Conservation (phyloP, 2,797 vertebrate genomes). For the Xenentodon cancila region DNA sequence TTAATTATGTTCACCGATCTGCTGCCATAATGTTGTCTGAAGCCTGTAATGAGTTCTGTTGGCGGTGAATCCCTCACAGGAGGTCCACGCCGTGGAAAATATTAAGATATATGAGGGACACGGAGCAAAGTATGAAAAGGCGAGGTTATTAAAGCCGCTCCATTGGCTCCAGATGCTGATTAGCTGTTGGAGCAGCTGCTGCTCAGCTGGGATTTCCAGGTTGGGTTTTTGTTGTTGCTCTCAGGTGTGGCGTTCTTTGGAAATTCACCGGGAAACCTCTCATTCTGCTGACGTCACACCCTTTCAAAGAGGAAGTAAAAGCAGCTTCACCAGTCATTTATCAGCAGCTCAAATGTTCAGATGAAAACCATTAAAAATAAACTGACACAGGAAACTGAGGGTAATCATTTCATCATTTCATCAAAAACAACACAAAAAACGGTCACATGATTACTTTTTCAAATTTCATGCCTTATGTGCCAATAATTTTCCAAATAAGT, state of each 20-base stretch:
- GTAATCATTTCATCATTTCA: too few relatives aligned
- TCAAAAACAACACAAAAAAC: too few relatives aligned
- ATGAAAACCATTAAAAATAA: too few relatives aligned
- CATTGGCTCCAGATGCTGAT: slow-evolving; percentile 55
- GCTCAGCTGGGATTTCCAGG: slow-evolving; percentile 37
- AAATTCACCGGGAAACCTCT: slow-evolving; percentile 5
- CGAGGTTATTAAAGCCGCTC: slow-evolving; percentile 42
- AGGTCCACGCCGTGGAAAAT: slow-evolving; percentile 3
- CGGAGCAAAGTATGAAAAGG: slow-evolving; percentile 32
- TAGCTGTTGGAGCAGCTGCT: slow-evolving; percentile 51
- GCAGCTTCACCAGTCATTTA: neutral
- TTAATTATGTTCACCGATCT: neutral
- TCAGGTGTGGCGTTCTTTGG: slow-evolving; percentile 6
- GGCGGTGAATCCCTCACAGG: slow-evolving; percentile 23
- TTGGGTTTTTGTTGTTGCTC: neutral
- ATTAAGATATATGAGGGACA: slow-evolving; percentile 44
- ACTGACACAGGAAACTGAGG: too few relatives aligned
- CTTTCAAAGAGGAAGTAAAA: neutral
- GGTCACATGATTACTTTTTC: too few relatives aligned
- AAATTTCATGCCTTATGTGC: too few relatives aligned
- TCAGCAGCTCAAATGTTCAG: too few relatives aligned
- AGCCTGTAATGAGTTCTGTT: slow-evolving; percentile 26
- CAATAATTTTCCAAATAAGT: too few relatives aligned
- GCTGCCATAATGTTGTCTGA: slow-evolving; percentile 1
- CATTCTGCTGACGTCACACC: slow-evolving; percentile 25